Base-by-base conservation (phyloP, 2,113 vertebrate species). In the Gila orcuttii region DNA sequence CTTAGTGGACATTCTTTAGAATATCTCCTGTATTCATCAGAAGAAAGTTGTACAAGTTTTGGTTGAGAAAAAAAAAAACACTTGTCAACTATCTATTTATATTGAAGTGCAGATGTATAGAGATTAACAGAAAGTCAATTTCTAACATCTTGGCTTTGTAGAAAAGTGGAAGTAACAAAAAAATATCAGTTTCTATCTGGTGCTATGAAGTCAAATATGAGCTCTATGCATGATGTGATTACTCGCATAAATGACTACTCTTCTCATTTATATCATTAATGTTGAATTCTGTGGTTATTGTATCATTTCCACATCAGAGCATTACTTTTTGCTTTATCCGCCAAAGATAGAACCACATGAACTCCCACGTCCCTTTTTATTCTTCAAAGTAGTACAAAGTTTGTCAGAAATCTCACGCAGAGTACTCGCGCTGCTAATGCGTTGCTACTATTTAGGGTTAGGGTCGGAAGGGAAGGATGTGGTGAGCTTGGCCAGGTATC, bases 381-480 rank as follows among this genome's bases (percentile, higher is more conserved):
- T 82, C 80, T 81, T 81, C 79, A 81, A 64, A 81, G 79, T 47
- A 25, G 2, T 23, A 15, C 62, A 4, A 31, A 68, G 64, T n/a
- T 36, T 55, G 80, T 74, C 82, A 15, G 33, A 57, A 57, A 83
- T 66, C 68, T 82, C 60, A 55, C 79, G 52, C 42, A 3, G 82
- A 83, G 82, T 59, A 42, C 82, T 59, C 23, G 0, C 19, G 15
- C 82, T 59, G 68, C 66, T 73, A 57, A 83, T 73, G 66, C 74
- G 66, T 25, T 83, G 66, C 52, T 57, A 57, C 82, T 83, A 42
- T 73, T 73, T 83, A n/a, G 68, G 82, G 66, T 73, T 68, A 74
- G 82, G 66, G 50, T 83, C 82, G 33, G 31, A 83, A 74, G 82
- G 82, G 82, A 83, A 74, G 82, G 82, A 73, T 83, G 82, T 83